Conservation (phyloP, 2,113 vertebrate species). For the Vulpes ferrilata region DNA sequence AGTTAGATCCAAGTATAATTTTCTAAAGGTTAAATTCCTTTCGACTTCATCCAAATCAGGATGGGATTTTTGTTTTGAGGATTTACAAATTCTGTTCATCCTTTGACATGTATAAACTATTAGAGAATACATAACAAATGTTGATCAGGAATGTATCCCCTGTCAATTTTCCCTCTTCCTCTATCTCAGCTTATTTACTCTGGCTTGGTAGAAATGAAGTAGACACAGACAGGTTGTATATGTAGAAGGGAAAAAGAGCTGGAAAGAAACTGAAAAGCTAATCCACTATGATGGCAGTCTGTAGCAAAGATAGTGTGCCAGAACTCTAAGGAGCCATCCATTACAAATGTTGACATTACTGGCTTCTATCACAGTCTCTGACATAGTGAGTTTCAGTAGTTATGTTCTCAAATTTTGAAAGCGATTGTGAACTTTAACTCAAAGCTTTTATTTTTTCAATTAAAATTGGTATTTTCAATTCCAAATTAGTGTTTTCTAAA, state of each 20-base stretch:
- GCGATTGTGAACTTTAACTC: background rate
- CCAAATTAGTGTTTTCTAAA: constrained; percentile 20
- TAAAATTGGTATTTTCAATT: background rate
- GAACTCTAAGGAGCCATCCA: background rate
- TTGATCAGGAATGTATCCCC: constrained; percentile 67
- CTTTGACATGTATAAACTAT: constrained; percentile 74
- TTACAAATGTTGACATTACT: background rate
- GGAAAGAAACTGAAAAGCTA: constrained; percentile 66
- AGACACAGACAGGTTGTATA: constrained; percentile 48
- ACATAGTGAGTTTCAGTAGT: background rate
- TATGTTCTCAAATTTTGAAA: background rate
- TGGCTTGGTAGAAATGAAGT: constrained; percentile 69
- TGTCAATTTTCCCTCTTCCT: constrained; percentile 73
- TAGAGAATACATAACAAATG: constrained; percentile 57
- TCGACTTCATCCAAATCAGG: constrained; percentile 63
- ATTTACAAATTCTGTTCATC: constrained; percentile 25
- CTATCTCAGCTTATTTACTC: constrained; percentile 77
- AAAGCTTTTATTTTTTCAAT: background rate
- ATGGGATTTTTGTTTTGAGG: constrained; percentile 48
- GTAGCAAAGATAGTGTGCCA: constrained; percentile 17
- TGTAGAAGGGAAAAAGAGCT: background rate
- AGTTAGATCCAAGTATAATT: constrained; percentile 54
- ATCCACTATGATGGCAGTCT: constrained; percentile 67
- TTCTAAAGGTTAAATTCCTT: constrained; percentile 69
- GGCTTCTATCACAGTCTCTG: background rate